A percentile compares a stretch with the other conserved stretches of the same genome.
phyloP scores from a whole-genome alignment of 2,113 vertebrate genomes.

The Motacilla alba region DNA sequence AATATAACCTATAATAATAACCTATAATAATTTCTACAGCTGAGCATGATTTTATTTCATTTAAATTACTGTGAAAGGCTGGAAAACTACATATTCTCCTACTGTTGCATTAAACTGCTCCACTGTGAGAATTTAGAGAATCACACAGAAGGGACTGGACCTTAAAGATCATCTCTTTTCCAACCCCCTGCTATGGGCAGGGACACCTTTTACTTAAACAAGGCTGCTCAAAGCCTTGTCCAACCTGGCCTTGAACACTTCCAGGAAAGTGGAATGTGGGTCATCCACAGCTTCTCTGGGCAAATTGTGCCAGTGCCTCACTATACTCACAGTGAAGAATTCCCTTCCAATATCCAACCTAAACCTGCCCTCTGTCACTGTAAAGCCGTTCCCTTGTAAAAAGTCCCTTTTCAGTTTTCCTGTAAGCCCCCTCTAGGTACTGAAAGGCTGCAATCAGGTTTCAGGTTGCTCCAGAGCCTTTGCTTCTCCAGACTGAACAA shows the following conservation, averaged over 20 bases:
- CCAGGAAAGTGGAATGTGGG: not conserved
- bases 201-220: not conserved
- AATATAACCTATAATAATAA: not conserved
- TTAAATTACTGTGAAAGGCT: not conserved
- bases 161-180: not conserved
- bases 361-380: not conserved
- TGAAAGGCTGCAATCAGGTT: not conserved
- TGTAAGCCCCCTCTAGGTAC: not conserved
- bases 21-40: not conserved
- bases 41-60: not conserved
- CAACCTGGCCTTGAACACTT: not conserved
- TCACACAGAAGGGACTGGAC: not conserved
- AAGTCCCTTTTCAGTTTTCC: not conserved
- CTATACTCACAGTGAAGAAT: not conserved
- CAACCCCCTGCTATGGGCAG: not conserved
- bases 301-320: not conserved
- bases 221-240: not conserved
- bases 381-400: not conserved
- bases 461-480: not conserved
- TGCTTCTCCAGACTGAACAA: not conserved
- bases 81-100: not conserved
- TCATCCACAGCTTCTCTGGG: not conserved
- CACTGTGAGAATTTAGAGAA: not conserved
- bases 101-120: not conserved
- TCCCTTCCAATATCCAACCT: not conserved